Evolutionary conservation across 2,797 vertebrate genomes (phyloP), one percentile per base, ranked within the genome.

Genomic region (Rhinella marina): DNA sequence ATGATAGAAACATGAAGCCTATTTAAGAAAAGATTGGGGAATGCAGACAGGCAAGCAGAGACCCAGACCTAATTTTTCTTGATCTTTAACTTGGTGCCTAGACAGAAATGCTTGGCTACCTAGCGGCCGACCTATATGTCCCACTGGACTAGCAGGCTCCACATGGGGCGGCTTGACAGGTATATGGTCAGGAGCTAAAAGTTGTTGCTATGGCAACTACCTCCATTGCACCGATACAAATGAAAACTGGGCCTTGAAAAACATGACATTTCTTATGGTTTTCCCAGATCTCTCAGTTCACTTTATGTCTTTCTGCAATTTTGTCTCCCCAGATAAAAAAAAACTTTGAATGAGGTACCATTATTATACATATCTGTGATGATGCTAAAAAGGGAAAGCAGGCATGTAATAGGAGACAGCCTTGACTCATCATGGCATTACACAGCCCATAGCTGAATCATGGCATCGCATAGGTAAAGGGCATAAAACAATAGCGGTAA

Each of bases 81-180:
- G 54, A 77, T 25, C 62, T 17, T 76, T 23, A 84, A 23, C 17
- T 62, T 77, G 25, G 32, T 19, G 59, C 48, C 48, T 81, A 59
- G 14, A 25, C 72, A 78, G 27, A 68, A 88, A 23, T 78, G 59
- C 48, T 66, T 7, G n/a, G 41, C 52, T 61, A 56, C 64, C 27
- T 64, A 82, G 68, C 17, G 29, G 66, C 19, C 82, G 80, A 12
- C 29, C 52, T 66, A 82, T n/a, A 29, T 48, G 56, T 86, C 72
- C 72, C 17, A 9, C 73, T 70, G 73, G 84, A 82, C 72, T 54
- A 61, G 5, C 16, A 86, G 1, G 62, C 73, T 68, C 72, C 79
- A 70, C 84, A 83, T 82, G 62, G 72, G 81, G 85, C 62, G 80
- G 73, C 52, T 66, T 79, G 88, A 89, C 84, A 82, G 61, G 59